Evolutionary conservation across 2,113 vertebrate species (phyloP).

Genomic region (Apodemus speciosus): DNA sequence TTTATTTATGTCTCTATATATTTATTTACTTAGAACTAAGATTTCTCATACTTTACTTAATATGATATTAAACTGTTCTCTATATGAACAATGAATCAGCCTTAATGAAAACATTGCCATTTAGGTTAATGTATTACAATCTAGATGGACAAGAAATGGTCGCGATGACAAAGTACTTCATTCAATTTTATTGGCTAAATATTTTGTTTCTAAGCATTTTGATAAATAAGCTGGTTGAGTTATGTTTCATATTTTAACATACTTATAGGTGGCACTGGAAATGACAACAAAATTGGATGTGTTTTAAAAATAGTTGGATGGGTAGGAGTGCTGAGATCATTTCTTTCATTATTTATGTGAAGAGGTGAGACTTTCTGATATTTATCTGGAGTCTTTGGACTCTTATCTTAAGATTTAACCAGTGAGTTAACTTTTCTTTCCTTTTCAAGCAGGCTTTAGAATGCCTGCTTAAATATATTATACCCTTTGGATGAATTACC

Average conservation of each 20-base stretch:
- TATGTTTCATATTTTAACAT: not conserved
- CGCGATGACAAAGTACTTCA: not conserved
- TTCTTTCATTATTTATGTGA: not conserved
- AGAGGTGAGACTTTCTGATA: not conserved
- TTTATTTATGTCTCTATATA: not conserved
- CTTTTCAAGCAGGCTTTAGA: not conserved
- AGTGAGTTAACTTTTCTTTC: not conserved
- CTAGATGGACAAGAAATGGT: not conserved
- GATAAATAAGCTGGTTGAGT: not conserved
- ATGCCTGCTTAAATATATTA: not conserved
- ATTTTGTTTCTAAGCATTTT: slow-evolving; percentile 15
- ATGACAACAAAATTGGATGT: slow-evolving; percentile 2
- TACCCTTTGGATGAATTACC: not conserved
- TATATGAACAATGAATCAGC: not conserved
- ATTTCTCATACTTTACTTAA: not conserved
- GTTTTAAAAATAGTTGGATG: not conserved
- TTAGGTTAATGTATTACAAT: not conserved
- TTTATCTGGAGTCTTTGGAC: not conserved
- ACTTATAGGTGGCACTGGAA: not conserved
- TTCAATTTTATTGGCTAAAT: not conserved
- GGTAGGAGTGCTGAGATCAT: not conserved
- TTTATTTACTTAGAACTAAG: slow-evolving; percentile 30
- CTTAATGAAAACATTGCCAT: not conserved
- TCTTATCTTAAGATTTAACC: not conserved
- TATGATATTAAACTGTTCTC: not conserved